Evolutionary conservation across 2,888 invertebrate genomes (phyloP).

Genomic region (Callyntrura guangdongensis): DNA sequence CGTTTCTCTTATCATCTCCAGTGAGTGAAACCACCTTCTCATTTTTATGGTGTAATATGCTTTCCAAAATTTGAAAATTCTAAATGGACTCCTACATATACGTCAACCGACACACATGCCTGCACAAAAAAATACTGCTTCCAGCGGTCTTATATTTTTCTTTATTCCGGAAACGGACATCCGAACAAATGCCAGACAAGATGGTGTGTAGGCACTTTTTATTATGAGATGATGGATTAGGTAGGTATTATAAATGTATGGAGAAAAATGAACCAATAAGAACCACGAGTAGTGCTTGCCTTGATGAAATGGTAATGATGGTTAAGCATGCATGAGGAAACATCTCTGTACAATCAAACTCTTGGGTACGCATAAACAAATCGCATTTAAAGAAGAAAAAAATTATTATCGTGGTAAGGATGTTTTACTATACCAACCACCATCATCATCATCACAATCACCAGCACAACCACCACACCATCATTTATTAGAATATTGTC

Average conservation of each 20-base stretch:
- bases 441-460: slow-evolving; percentile 4
- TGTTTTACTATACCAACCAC: neutral
- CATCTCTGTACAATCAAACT: slow-evolving; percentile 13
- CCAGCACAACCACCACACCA: neutral
- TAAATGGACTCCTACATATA: neutral
- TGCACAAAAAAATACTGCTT: slow-evolving; percentile 3
- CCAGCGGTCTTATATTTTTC: slow-evolving; percentile 3
- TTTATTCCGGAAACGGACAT: slow-evolving; percentile 18
- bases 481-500: too few relatives aligned
- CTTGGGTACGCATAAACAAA: neutral
- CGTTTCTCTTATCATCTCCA: slow-evolving; percentile 10
- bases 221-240: neutral
- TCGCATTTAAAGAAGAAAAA: neutral
- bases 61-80: neutral
- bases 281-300: neutral
- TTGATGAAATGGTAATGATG: slow-evolving; percentile 16
- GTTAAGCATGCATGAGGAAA: slow-evolving; percentile 26
- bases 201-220: neutral
- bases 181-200: neutral
- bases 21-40: neutral
- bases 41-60: neutral
- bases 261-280: neutral
- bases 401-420: neutral
- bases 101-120: neutral
- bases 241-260: neutral